Conservation (phyloP, 1,140 invertebrate genomes). For the Pseudobourletiella spinata region DNA sequence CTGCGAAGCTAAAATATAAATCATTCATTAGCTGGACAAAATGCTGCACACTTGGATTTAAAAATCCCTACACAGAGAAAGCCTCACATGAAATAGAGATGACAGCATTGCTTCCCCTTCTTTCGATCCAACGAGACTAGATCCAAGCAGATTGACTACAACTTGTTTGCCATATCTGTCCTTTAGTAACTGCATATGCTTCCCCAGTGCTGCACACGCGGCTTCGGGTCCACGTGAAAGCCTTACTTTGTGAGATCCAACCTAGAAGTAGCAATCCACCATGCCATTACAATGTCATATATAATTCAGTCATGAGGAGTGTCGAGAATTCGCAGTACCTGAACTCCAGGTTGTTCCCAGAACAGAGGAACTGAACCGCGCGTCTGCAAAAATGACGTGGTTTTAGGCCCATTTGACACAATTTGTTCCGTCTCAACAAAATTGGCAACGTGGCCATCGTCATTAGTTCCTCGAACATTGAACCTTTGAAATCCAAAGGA, state of each 20-base stretch:
- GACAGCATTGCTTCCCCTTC: constrained; percentile 94
- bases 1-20: too few species aligned
- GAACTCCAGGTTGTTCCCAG: constrained; percentile 98
- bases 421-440: constrained; percentile 99
- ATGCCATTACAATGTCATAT: too few species aligned
- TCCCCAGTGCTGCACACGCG: constrained; percentile 80
- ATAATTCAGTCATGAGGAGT: too few species aligned
- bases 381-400: constrained; percentile 75
- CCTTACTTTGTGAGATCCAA: constrained; percentile 97
- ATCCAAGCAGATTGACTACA: constrained; percentile 86
- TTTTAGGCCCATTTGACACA: constrained; percentile 79
- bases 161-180: constrained; percentile 83
- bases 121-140: constrained; percentile 78
- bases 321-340: constrained; percentile 47
- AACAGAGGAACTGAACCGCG: constrained; percentile 95
- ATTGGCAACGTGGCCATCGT: constrained; percentile 98
- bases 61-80: neutral
- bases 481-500: constrained; percentile 55
- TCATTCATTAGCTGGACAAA: too few species aligned
- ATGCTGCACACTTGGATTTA: too few species aligned
- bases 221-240: constrained; percentile 90
- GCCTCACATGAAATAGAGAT: constrained; percentile 72
- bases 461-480: constrained; percentile 96
- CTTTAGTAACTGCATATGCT: constrained; percentile 78
- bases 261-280: too few species aligned